Percentiles rank a stretch among this genome's conserved stretches.
phyloP scores from a whole-genome alignment of 1,140 invertebrate species.

The Ceratina japonica region DNA sequence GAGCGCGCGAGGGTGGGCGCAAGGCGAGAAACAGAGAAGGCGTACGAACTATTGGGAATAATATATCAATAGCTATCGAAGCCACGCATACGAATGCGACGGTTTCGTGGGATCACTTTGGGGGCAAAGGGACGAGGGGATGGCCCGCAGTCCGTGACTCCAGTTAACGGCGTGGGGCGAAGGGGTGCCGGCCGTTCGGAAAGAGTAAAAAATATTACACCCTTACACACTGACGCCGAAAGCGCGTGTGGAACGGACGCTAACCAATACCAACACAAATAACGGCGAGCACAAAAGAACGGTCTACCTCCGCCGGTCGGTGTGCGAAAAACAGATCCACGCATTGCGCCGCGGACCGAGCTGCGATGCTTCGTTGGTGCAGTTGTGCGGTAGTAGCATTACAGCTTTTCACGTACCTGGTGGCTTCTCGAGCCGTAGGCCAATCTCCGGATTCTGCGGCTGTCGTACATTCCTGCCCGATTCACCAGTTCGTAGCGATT shows the following conservation, averaged over 20 bases:
- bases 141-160: slow-evolving; percentile 25
- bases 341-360: slow-evolving; percentile 36
- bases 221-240: slow-evolving; percentile 72
- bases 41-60: slow-evolving; percentile 79
- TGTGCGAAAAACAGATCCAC: slow-evolving; percentile 71
- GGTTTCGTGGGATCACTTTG: slow-evolving; percentile 62
- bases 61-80: slow-evolving; percentile 81
- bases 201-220: slow-evolving; percentile 79
- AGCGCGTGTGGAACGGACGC: slow-evolving; percentile 74
- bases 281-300: slow-evolving; percentile 74
- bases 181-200: slow-evolving; percentile 64
- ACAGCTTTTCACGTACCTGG: slow-evolving; percentile 68
- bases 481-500: background rate
- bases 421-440: slow-evolving; percentile 51
- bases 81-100: slow-evolving; percentile 78
- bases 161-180: slow-evolving; percentile 43
- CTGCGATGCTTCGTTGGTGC: slow-evolving; percentile 57
- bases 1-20: background rate
- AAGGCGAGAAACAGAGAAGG: slow-evolving; percentile 65
- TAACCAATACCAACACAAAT: slow-evolving; percentile 72
- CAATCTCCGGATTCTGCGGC: background rate
- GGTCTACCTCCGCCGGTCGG: slow-evolving; percentile 58
- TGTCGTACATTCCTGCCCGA: background rate
- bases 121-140: slow-evolving; percentile 51
- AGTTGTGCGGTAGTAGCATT: slow-evolving; percentile 49